Evolutionary conservation across 2,113 vertebrate species (phyloP), one percentile per base, ranked within the genome.

Genomic region (Octodon degus): DNA sequence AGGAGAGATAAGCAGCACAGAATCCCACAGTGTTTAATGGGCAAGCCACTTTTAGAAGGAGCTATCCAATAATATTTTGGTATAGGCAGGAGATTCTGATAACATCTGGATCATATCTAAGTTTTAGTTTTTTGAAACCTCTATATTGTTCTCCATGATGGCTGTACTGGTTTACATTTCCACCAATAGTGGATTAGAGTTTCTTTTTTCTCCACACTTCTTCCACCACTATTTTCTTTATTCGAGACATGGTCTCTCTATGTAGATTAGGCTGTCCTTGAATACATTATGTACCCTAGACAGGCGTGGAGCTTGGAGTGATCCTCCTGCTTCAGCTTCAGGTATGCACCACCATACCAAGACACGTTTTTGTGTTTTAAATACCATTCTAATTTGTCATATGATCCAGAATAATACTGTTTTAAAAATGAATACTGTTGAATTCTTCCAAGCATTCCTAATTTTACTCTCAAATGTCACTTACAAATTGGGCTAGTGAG

Each of bases 401-500:
- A 77, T 50, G 24, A 77, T 77, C 74, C 43, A 77, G 13, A 50
- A 30, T 47, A 50, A 77, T 50, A 32, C 9, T 79, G 12, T 53
- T 86, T 82, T 83, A n/a, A 81, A 58, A 82, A 81, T 16, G 55
- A 76, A 40, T 34, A 43, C 17, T 70, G 3, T 80, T 89, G 80
- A 50, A 22, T 50, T 92, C 70, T 91, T 55, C 5, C 20, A 60
- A 24, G 24, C 67, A 58, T 58, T 93, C 60, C 11, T 85, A 34
- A 62, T 62, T 72, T 65, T 86, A 22, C 74, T 92, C 77, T 93
- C 30, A 68, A 34, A 58, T 88, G 76, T 79, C 93, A 88, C 82
- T 90, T 86, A 60, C 55, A 90, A 87, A 58, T 62, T 55, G 76
- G 32, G 17, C 72, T 84, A 5, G 30, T 25, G 5, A 40, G 62